Evolutionary conservation across 1,140 invertebrate species (phyloP).

Genomic region (Caenorhabditis latens): DNA sequence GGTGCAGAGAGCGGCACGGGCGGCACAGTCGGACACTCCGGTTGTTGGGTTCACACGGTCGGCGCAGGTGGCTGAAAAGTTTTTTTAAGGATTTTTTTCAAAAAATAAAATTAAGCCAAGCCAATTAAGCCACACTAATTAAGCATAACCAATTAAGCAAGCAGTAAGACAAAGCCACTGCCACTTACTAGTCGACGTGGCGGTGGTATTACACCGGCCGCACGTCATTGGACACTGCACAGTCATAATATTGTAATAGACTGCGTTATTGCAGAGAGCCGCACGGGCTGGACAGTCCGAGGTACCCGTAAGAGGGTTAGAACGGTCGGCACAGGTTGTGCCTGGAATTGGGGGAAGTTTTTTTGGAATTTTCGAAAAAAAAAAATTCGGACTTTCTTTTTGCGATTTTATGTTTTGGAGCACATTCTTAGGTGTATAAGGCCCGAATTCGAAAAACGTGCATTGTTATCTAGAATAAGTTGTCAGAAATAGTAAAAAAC

Average conservation of each 20-base stretch:
- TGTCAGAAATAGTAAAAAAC: too few relatives aligned
- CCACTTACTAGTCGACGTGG: slow-evolving; percentile 4
- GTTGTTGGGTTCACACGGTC: slow-evolving; percentile 53
- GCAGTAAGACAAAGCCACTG: not conserved
- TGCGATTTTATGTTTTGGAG: too few relatives aligned
- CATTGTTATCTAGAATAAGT: too few relatives aligned
- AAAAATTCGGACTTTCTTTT: too few relatives aligned
- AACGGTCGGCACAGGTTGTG: slow-evolving; percentile 45
- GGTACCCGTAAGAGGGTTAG: slow-evolving; percentile 4
- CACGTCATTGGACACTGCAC: slow-evolving; percentile 42
- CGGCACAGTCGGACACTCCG: slow-evolving; percentile 50
- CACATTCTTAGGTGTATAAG: too few relatives aligned
- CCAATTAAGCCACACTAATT: not conserved
- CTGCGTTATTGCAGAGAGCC: slow-evolving; percentile 51
- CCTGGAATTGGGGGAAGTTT: slow-evolving; percentile 24
- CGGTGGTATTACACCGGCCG: slow-evolving; percentile 41
- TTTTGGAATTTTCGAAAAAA: too few relatives aligned
- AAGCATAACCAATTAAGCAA: not conserved
- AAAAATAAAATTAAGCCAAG: too few relatives aligned
- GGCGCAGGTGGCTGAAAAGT: slow-evolving; percentile 25
- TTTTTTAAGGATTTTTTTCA: too few relatives aligned
- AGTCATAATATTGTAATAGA: slow-evolving; percentile 57
- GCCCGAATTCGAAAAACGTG: too few relatives aligned
- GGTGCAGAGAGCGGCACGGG: slow-evolving; percentile 52
- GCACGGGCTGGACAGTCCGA: slow-evolving; percentile 15